Conservation (phyloP, 37 sponge, comb jelly and placozoan genomes). For the Dysidea cf. avara region DNA sequence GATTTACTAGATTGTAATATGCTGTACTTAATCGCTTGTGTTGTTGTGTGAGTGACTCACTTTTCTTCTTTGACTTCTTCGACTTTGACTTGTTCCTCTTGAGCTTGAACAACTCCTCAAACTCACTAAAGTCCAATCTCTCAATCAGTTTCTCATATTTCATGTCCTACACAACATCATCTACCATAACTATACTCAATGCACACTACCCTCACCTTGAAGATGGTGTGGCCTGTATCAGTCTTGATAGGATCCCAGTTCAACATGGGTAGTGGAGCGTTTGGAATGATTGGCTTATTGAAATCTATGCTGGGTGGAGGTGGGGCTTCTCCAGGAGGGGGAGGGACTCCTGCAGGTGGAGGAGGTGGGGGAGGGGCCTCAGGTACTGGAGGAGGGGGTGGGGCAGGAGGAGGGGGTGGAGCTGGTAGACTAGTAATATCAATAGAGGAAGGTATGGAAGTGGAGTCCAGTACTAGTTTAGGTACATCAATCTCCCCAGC, state of each 20-base stretch:
- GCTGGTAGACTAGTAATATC: conserved; percentile 5
- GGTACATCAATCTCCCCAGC: neutral
- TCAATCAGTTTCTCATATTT: conserved; percentile 58
- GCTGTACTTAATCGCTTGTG: no score
- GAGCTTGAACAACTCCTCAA: conserved; percentile 78
- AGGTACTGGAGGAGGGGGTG: neutral
- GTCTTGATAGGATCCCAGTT: conserved; percentile 73
- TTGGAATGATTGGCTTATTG: conserved; percentile 51
- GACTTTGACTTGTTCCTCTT: conserved; percentile 33
- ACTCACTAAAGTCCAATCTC: conserved; percentile 71
- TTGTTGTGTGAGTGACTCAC: no score
- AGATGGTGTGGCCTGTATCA: conserved; percentile 54
- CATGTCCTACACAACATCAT: conserved; percentile 36
- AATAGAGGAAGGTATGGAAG: neutral
- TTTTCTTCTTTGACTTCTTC: conserved; percentile 14
- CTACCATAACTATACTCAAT: neutral
- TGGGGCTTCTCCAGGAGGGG: conserved; percentile 14
- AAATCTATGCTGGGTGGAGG: conserved; percentile 2
- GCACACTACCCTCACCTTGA: conserved; percentile 35
- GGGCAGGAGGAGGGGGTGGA: conserved; percentile 42
- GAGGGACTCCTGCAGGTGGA: conserved; percentile 31
- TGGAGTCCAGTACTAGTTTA: neutral
- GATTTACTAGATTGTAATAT: no score
- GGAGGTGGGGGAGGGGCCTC: conserved; percentile 52
- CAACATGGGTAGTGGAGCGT: conserved; percentile 67